Evolutionary conservation across 2,888 invertebrate genomes (phyloP), one percentile per base, ranked within the genome.

Genomic region (Spodoptera picta): DNA sequence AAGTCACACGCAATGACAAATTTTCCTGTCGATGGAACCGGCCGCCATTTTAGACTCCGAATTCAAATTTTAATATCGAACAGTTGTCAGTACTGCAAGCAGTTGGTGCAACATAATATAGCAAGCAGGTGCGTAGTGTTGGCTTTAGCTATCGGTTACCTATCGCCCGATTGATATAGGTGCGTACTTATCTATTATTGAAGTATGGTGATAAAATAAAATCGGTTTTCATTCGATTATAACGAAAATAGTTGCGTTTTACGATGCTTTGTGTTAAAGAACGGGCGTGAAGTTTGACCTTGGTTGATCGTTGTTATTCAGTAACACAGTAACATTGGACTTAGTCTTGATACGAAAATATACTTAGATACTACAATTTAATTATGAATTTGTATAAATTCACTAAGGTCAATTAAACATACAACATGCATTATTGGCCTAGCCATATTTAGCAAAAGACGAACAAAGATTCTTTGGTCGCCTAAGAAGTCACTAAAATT

Each of bases 101-200:
- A 74, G 60, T 77, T 14, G 53, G 56, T 47, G 55, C 73, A 77
- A 77, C 69, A 57, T 77, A 41, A 65, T 46, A 36, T 53, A 75
- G 52, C 49, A 43, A 52, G 59, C 74, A 65, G 77, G 73, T 72
- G 76, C 41, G 59, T 64, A 69, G 46, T 60, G 77, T 69, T 77
- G 74, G 60, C 49, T 58, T 5, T 24, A 9, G 24, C 68, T 74
- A 73, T 74, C 74, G 60, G 11, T 62, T 49, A 45, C 54, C 54
- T 74, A 71, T 71, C 70, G 49, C 62, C 43, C 43, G 51, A 55
- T 36, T 47, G 46, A 44, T 61, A 51, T 41, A 9, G 1, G n/a
- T 23, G 47, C 56, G 1, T 52, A 74, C 41, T 65, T 72, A 75
- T 75, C 75, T 65, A 56, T 4, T 73, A 69, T 14, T 55, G 45